Base-by-base conservation (phyloP, 2,797 vertebrate genomes). In the Danio tinwini region DNA sequence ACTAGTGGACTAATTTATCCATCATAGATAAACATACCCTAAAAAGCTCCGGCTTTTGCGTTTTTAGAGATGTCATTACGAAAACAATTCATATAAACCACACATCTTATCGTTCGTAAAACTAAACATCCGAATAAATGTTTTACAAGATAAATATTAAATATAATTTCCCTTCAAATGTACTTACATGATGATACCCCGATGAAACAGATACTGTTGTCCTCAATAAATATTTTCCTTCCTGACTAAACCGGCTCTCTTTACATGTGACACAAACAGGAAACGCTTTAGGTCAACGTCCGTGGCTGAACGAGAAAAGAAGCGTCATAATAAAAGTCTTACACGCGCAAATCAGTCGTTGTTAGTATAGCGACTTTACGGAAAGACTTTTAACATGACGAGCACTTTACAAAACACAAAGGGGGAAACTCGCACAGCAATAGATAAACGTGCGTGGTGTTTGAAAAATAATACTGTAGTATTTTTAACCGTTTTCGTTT, bases 231-330 rank as follows among this genome's bases (percentile, higher is more conserved):
- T 73, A 6, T 82, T 82, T 76, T 64, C 3, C 80, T 86, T 87
- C 81, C 86, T 70, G 67, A 65, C 76, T 80, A 45, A 50, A 63
- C 68, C 65, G 82, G 85, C 72, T 59, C 56, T 70, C 71, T 80
- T 82, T 76, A 74, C 79, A 74, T 65, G 84, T 82, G 77, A 85
- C 82, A 82, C 82, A 49, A 76, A 61, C 82, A 82, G 68, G 78
- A 81, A 80, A 50, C 12, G 11, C 8, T 7, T 53, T 1, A 10
- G 6, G 44, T 16, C 40, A 5, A 45, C n/a, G 44, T 58, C 70
- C 61, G 40, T 13, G 29, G 9, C 8, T 6, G 1, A 3, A 12
- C 5, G 4, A 16, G 8, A 5, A 6, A 12, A 29, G 1, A 29
- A 29, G 29, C 29, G 12, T 80, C 74, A 85, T 16, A 84, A 84